Conservation (phyloP, 2,797 vertebrate genomes). For the Chaetodon trifasciatus region DNA sequence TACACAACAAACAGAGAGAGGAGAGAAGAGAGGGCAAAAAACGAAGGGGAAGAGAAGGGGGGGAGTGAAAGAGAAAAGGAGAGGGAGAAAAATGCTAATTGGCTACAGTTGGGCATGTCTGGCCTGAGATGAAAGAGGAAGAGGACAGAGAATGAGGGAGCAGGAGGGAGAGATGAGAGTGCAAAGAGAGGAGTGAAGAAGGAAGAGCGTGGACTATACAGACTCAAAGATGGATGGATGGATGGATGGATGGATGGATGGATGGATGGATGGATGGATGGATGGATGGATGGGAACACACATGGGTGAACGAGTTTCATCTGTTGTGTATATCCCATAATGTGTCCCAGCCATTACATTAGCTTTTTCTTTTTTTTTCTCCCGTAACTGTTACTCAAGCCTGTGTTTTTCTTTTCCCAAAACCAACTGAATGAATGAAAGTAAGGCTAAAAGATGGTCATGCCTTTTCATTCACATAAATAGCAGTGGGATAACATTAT, state of each 20-base stretch:
- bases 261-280: constrained; percentile 48
- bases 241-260: constrained; percentile 37
- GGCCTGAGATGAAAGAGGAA: constrained; percentile 84
- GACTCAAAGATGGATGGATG: constrained; percentile 36
- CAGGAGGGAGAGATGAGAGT: constrained; percentile 62
- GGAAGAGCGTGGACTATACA: constrained; percentile 42
- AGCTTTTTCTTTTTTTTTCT: constrained; percentile 4
- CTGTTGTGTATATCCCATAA: constrained; percentile 46
- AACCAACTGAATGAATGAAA: constrained; percentile 45
- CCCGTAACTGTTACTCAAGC: neutral
- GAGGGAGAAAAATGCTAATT: constrained; percentile 82
- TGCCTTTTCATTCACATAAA: constrained; percentile 24
- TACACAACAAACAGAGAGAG: constrained; percentile 86
- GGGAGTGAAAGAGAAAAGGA: constrained; percentile 57
- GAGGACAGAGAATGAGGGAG: constrained; percentile 72
- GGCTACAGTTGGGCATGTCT: constrained; percentile 87
- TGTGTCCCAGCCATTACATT: constrained; percentile 6
- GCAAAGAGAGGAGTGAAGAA: constrained; percentile 52
- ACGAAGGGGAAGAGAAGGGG: constrained; percentile 55
- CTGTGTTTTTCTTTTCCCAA: neutral
- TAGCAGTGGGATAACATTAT: neutral
- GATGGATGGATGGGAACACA: constrained; percentile 45
- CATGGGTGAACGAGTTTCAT: constrained; percentile 38
- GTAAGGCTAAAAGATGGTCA: neutral
- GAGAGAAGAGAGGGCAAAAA: constrained; percentile 76